These are phyloP conservation scores for Hystrix cristata DNA, from an alignment of 2,113 vertebrate species.

Conservation along the genomic window DNA sequence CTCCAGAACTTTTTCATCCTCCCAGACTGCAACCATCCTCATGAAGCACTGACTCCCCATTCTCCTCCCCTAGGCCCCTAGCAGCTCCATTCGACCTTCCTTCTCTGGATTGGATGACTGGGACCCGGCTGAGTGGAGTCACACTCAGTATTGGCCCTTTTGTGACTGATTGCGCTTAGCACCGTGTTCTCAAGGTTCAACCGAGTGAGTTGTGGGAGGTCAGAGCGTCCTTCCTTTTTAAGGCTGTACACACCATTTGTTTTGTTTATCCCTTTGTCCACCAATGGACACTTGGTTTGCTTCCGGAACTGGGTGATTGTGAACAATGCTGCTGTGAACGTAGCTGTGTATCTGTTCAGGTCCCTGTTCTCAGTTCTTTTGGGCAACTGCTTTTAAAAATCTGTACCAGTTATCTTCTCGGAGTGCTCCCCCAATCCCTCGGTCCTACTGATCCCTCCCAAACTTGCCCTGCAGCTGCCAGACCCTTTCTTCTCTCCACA, in stretches of 20 bases:
- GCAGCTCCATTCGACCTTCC: background rate
- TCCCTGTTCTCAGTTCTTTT: background rate
- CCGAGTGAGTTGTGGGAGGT: background rate
- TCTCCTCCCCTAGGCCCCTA: background rate
- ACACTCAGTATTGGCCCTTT: background rate
- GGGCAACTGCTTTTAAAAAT: background rate
- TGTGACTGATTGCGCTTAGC: background rate
- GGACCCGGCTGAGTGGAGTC: background rate
- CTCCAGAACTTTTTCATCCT: background rate
- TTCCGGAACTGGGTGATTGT: background rate
- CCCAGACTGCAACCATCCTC: background rate
- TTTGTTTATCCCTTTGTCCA: background rate
- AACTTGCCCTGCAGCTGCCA: background rate
- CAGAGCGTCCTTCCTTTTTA: background rate
- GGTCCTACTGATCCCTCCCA: background rate
- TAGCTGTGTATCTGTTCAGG: background rate
- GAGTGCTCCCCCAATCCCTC: background rate
- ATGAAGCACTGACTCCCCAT: no score
- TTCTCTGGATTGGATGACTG: background rate
- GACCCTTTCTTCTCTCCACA: background rate
- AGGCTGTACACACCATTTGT: background rate
- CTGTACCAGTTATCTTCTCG: background rate
- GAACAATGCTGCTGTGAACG: background rate
- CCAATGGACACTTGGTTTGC: background rate
- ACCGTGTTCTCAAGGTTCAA: background rate